Conservation (phyloP, 2,888 invertebrate genomes). For the Mactromeris polynyma region DNA sequence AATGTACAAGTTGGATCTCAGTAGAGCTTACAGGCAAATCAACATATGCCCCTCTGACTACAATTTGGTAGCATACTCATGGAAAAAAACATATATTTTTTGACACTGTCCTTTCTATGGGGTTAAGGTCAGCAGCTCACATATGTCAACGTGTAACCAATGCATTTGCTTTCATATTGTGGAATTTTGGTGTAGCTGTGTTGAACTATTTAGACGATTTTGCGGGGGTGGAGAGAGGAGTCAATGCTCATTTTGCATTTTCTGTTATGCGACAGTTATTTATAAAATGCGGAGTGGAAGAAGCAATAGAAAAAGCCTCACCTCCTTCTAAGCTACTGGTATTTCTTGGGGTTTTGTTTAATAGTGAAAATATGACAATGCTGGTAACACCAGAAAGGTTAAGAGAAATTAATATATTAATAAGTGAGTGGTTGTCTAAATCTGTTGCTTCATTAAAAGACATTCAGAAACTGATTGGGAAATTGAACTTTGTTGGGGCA, state of each 20-base stretch:
- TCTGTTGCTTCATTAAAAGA: neutral
- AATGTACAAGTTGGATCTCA: conserved; percentile 16
- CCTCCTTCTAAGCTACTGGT: neutral
- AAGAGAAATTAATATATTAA: neutral
- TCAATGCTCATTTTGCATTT: neutral
- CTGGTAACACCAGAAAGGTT: neutral
- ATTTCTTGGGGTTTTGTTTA: neutral
- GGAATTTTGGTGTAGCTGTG: conserved; percentile 6
- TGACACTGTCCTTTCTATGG: too few relatives aligned
- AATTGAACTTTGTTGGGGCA: conserved; percentile 14
- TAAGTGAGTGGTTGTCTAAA: neutral
- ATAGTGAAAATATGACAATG: neutral
- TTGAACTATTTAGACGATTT: conserved; percentile 24
- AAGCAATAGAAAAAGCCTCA: conserved; percentile 4
- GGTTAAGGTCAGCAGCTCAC: neutral
- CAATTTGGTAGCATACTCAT: neutral
- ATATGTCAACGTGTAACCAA: conserved; percentile 12
- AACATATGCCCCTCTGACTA: conserved; percentile 4
- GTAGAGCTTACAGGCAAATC: conserved; percentile 29
- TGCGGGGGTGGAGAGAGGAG: conserved; percentile 11
- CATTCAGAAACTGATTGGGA: conserved; percentile 4
- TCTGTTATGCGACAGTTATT: neutral
- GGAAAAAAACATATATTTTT: conserved; percentile 11
- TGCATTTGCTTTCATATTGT: conserved; percentile 23
- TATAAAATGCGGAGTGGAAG: neutral